Percentiles rank a stretch among this genome's conserved stretches.
phyloP scores from a whole-genome alignment of 2,797 vertebrate genomes.

The Erethizon dorsatum region DNA sequence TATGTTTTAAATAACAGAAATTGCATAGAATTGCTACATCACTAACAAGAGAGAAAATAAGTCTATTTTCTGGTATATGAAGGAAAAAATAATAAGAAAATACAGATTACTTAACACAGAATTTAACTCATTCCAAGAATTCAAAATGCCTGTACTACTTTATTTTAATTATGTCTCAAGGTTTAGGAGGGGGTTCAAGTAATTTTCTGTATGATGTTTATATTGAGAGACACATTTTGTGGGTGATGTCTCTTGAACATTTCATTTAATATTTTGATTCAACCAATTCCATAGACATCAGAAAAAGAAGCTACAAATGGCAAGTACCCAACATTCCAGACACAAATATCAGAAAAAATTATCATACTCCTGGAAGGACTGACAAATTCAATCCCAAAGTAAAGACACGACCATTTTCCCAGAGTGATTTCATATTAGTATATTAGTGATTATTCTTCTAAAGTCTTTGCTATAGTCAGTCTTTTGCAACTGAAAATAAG shows the following conservation, averaged over 20 bases:
- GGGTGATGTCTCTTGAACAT: background rate
- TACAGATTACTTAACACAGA: background rate
- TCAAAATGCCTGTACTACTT: background rate
- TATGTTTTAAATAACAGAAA: background rate
- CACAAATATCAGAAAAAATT: background rate
- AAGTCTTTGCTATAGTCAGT: background rate
- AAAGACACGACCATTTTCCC: background rate
- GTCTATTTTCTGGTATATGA: background rate
- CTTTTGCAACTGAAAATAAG: background rate
- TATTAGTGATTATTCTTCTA: background rate
- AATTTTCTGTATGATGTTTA: background rate
- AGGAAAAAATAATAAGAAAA: background rate
- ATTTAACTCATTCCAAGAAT: background rate
- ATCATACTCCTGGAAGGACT: background rate
- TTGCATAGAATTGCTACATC: background rate
- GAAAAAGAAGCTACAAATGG: background rate
- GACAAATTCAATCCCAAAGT: background rate
- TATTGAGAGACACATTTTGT: background rate
- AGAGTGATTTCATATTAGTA: background rate
- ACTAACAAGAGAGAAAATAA: background rate
- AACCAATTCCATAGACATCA: background rate
- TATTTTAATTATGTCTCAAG: background rate
- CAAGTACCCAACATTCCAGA: background rate
- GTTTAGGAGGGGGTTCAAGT: background rate
- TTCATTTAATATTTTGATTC: background rate